These are phyloP conservation scores for Agrochola lota DNA, from an alignment of 2,888 invertebrate species.

Conservation along the genomic window DNA sequence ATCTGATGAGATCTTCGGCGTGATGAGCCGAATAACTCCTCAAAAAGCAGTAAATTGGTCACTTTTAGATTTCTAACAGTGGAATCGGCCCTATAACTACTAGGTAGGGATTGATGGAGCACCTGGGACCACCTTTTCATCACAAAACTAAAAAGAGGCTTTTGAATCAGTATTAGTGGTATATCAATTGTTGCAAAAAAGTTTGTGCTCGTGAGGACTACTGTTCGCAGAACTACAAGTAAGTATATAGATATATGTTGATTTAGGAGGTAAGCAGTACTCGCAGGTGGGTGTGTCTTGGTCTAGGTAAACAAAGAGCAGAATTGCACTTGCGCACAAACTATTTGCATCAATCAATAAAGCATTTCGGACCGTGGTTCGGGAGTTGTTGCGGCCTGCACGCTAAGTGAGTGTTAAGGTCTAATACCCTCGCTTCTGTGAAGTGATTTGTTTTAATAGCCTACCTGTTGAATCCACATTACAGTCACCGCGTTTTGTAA, in stretches of 20 bases:
- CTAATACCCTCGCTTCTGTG: neutral
- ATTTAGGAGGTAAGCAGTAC: neutral
- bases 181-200: too few species aligned
- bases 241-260: neutral
- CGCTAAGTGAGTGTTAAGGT: neutral
- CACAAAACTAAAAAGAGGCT: too few species aligned
- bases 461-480: slow-evolving; percentile 21
- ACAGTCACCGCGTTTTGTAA: slow-evolving; percentile 6
- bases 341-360: slow-evolving; percentile 49
- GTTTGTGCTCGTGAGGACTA: too few species aligned
- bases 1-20: too few species aligned
- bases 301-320: slow-evolving; percentile 10
- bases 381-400: neutral
- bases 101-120: too few species aligned
- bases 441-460: slow-evolving; percentile 13
- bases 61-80: too few species aligned
- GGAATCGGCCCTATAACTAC: too few species aligned
- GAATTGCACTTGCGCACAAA: slow-evolving; percentile 59
- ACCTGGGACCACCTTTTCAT: too few species aligned
- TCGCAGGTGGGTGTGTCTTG: slow-evolving; percentile 27
- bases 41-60: too few species aligned
- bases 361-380: slow-evolving; percentile 6
- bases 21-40: too few species aligned
- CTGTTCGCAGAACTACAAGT: too few species aligned
- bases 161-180: too few species aligned